phyloP scores from a whole-genome alignment of 2,888 invertebrate genomes.

The Pardosa pseudoannulata region DNA sequence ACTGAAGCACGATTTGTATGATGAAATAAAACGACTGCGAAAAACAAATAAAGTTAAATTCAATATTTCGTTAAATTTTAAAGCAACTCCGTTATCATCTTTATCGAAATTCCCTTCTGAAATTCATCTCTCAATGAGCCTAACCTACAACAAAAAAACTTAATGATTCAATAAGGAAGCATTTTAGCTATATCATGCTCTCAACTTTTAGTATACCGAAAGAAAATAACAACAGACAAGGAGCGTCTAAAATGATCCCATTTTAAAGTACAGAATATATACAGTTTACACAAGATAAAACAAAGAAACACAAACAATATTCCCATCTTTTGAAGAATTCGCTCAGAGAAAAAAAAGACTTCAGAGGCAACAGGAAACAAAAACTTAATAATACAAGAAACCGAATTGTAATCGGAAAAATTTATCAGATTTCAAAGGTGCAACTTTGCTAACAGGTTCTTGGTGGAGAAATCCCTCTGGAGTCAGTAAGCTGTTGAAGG shows the following conservation, averaged over 20 bases:
- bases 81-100: too few relatives aligned
- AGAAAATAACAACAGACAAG: constrained; percentile 35
- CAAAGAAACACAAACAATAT: background rate
- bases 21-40: background rate
- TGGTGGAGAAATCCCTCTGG: constrained; percentile 52
- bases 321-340: background rate
- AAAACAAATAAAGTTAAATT: background rate
- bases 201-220: too few relatives aligned
- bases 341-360: background rate
- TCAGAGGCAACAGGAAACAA: background rate
- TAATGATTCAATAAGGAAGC: too few relatives aligned
- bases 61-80: background rate
- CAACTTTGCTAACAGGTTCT: constrained; percentile 60
- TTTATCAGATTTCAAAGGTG: constrained; percentile 53
- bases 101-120: too few relatives aligned
- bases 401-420: constrained; percentile 6
- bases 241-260: background rate
- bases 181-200: too few relatives aligned
- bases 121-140: too few relatives aligned
- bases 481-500: constrained; percentile 62
- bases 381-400: background rate
- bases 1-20: background rate
- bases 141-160: too few relatives aligned
- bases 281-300: background rate
- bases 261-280: background rate